Evolutionary conservation across 2,113 vertebrate genomes (phyloP), one percentile per base, ranked within the genome.

Genomic region (Vulpes ferrilata): DNA sequence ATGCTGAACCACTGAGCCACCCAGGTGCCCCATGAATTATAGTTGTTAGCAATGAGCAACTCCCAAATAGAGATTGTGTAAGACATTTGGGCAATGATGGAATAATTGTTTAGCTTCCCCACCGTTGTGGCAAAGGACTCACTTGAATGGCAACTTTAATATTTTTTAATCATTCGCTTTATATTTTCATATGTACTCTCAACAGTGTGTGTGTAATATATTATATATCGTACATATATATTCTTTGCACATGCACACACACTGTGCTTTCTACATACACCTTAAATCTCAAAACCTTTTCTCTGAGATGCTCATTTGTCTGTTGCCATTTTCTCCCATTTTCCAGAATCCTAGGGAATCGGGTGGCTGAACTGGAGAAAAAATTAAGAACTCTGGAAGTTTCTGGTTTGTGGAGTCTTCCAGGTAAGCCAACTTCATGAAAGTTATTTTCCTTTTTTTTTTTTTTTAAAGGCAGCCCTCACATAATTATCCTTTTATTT

Each of bases 351-450:
- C 98, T 99, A 96, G 99, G 99, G 74, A 99, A 99, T 97, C 98
- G 99, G 65, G 99, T 99, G 27, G 99, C 99, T 78, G 99, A 99
- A 97, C 98, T 99, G 96, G 99, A 99, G 97, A 99, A 99, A 97
- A 99, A 99, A 96, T 98, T 99, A 80, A 99, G 99, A 98, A 99
- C 99, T 38, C 98, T 99, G 97, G 99, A 99, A 98, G 99, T 99
- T 43, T 99, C 99, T 95, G 99, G 99, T 87, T 98, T 99, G 96
- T 99, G 99, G 99, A 99, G 99, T 98, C 99, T 99, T 80, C 99
- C 99, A 99, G 99, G 99, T 99, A 97, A 97, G 98, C 97, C 87
- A 97, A 96, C 94, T 93, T 97, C 27, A 93, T 82, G 57, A 88
- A 30, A 90, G 51, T 23, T 73, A 5, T 92, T 88, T 86, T 62